phyloP scores from a whole-genome alignment of 2,888 invertebrate species.

The Nymphalis urticae region DNA sequence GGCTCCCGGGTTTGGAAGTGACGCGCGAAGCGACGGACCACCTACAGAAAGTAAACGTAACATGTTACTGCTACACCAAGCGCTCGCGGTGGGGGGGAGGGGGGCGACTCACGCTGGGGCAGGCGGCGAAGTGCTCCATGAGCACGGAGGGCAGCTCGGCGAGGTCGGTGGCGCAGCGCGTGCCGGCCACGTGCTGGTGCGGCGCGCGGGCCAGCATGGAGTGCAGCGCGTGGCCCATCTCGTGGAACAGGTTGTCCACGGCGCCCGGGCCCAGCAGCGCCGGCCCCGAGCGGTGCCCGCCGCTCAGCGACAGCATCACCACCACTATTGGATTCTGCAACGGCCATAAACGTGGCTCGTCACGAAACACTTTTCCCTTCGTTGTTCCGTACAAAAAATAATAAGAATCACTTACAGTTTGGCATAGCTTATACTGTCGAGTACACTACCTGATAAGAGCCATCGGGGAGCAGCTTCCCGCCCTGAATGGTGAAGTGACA shows the following conservation, averaged over 20 bases:
- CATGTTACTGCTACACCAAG: slow-evolving; percentile 46
- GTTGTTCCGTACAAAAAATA: no score
- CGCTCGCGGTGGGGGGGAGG: slow-evolving; percentile 95
- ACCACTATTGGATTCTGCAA: slow-evolving; percentile 92
- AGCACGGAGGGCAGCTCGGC: slow-evolving; percentile 99
- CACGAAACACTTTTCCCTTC: no score
- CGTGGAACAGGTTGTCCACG: slow-evolving; percentile 98
- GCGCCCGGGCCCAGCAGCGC: slow-evolving; percentile 91
- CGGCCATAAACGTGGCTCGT: no score
- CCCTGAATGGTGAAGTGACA: slow-evolving; percentile 99
- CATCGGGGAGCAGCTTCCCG: slow-evolving; percentile 89
- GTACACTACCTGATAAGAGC: slow-evolving; percentile 87
- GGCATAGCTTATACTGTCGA: no score
- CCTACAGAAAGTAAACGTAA: slow-evolving; percentile 71
- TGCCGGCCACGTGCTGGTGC: slow-evolving; percentile 98
- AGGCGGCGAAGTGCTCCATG: slow-evolving; percentile 98
- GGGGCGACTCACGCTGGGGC: slow-evolving; percentile 87
- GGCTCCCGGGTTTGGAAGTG: slow-evolving; percentile 94
- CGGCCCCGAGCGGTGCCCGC: slow-evolving; percentile 86
- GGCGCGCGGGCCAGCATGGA: slow-evolving; percentile 97
- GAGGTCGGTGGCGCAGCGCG: slow-evolving; percentile 97
- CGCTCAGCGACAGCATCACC: slow-evolving; percentile 92
- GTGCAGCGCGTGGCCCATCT: slow-evolving; percentile 99
- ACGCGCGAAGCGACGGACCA: slow-evolving; percentile 91
- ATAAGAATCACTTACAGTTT: no score